Conservation (phyloP, 2,113 vertebrate genomes). For the Odontophorus gujanensis region DNA sequence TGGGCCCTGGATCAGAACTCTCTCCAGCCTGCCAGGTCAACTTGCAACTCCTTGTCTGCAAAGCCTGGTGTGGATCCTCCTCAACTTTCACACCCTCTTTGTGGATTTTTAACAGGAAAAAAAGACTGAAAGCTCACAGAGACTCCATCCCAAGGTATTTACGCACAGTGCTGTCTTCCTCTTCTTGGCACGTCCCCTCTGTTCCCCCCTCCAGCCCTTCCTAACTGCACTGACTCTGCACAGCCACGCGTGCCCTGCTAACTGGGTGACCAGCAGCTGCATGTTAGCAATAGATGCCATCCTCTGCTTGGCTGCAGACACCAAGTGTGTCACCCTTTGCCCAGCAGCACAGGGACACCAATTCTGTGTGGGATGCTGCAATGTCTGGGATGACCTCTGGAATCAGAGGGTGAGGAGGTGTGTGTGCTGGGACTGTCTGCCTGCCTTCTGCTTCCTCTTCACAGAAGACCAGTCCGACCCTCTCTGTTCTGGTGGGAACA, state of each 20-base stretch:
- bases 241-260: constrained; percentile 21
- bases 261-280: constrained; percentile 38
- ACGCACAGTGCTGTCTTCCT: constrained; percentile 39
- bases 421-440: not conserved
- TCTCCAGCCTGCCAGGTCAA: not conserved
- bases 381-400: not conserved
- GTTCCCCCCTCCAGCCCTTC: constrained; percentile 28
- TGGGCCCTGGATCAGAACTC: not conserved
- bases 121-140: constrained; percentile 89
- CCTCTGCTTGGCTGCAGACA: not conserved
- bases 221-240: constrained; percentile 57
- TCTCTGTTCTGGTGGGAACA: not conserved
- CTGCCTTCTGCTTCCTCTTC: not conserved
- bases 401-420: not conserved
- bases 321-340: not conserved
- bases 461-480: not conserved
- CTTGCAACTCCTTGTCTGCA: not conserved
- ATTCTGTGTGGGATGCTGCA: not conserved
- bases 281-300: constrained; percentile 10
- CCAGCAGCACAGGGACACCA: not conserved
- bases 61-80: not conserved
- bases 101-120: constrained; percentile 91
- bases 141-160: constrained; percentile 91
- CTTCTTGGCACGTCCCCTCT: constrained; percentile 14
- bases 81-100: constrained; percentile 70